Base-by-base conservation (phyloP, 2,797 vertebrate genomes). In the Melanotaenia boesemani region DNA sequence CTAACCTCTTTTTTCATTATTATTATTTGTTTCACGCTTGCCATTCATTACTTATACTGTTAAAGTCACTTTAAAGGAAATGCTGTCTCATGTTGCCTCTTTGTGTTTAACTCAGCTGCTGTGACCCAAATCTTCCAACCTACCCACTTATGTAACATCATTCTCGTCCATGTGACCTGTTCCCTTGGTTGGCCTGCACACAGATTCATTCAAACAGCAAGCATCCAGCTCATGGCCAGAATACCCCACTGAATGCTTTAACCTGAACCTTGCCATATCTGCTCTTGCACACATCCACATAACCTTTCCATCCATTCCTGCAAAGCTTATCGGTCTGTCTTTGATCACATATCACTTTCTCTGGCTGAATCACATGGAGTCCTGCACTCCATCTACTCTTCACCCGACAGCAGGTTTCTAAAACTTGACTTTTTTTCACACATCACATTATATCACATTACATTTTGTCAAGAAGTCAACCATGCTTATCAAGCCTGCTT, bases 391-490 rank as follows among this genome's bases (percentile, higher is more conserved):
- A 46, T 60, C 32, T 48, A n/a, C 15, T 63, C 26, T 66, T 30
- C 62, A 59, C 71, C 79, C 68, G 9, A 86, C 74, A 85, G 74
- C 80, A 52, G 83, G 69, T 83, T 86, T 83, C 72, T 75, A 77
- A 84, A 88, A 80, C 72, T 74, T 67, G 72, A 73, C 73, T 85
- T 88, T 88, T 88, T 85, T 79, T 89, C 91, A 88, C 85, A 90
- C 82, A 84, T 86, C 87, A 87, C 85, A 89, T 89, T 89, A 86
- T 83, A 90, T 89, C 85, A 87, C 80, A 86, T 91, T 89, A 74
- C 74, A 91, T 90, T 88, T 85, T 70, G 74, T 89, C 82, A 88
- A 77, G 75, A 85, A 86, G 52, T 89, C 88, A 88, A 34, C 84
- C 88, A 82, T 83, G 87, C 85, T 86, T 84, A 83, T 84, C 71